Evolutionary conservation across 2,888 invertebrate genomes (phyloP), one percentile per base, ranked within the genome.

Genomic region (Panorpa germanica): DNA sequence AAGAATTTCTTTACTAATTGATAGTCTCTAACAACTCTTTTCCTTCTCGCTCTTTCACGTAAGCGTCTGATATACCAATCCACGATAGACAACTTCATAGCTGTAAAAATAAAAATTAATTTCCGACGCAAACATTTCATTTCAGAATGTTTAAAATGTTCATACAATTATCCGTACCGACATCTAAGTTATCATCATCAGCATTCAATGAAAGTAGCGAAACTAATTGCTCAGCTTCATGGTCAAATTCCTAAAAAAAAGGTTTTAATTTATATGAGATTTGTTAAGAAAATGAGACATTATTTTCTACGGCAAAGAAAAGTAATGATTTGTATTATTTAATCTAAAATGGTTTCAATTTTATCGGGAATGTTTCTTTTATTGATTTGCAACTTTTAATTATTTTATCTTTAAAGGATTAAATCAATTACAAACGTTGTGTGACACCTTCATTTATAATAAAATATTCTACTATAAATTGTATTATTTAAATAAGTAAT

Each of bases 171-270:
- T 37, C 43, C 61, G 53, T 48, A 70, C 72, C 69, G 46, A 81
- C 71, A 55, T 93, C 93, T 37, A 86, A 61, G 42, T 91, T 86
- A 43, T 80, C 76, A 52, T 91, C 91, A 47, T 90, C 88, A 18
- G 75, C 68, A 48, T 74, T 80, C 9, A 90, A 54, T 30, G 77
- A 71, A 34, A 93, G 58, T 25, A 78, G 74, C 4, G 90, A 86
- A 41, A 93, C 80, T 40, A 91, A 57, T 43, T 78, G 71, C 52
- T 95, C 95, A 5, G 93, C 90, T 42, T 83, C 82, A 46, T 74
- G 74, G 48, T 93, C 90, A 55, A 81, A 90, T 52, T 95, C 93
- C 80, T 82, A 45, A 26, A 60, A 55, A 38, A 33, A 34, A n/a
- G n/a, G n/a, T n/a, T n/a, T n/a, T n/a, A n/a, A n/a, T n/a, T n/a